Percentiles rank a stretch among this genome's conserved stretches.
phyloP scores from a whole-genome alignment of 2,113 vertebrate species.

The Piprites chloris region DNA sequence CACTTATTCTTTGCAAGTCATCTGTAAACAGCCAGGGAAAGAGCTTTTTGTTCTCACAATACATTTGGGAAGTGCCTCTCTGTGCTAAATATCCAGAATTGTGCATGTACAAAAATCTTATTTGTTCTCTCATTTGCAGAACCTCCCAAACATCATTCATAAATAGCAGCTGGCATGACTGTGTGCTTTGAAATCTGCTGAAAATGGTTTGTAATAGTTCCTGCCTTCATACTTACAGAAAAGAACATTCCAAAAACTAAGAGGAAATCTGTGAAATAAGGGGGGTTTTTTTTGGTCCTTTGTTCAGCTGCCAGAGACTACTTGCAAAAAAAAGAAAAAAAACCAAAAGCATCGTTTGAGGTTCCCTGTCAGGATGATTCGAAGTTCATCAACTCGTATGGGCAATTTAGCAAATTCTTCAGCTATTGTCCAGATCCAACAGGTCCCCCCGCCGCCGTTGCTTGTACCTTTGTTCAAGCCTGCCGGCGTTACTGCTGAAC shows the following conservation, averaged over 20 bases:
- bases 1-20: conserved; percentile 43
- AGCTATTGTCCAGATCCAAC: background rate
- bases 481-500: background rate
- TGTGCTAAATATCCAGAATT: background rate
- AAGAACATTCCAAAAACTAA: background rate
- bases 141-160: background rate
- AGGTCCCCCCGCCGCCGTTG: fast-evolving
- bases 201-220: background rate
- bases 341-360: fast-evolving
- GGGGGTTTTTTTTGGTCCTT: background rate
- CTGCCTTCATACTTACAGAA: background rate
- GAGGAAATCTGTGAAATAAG: background rate
- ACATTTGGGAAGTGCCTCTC: background rate
- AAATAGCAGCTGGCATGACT: background rate
- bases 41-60: conserved; percentile 37
- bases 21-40: conserved; percentile 38
- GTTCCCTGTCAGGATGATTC: background rate
- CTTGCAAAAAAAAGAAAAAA: background rate
- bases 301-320: background rate
- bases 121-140: background rate
- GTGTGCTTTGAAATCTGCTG: background rate
- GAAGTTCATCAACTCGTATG: background rate
- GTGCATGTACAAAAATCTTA: background rate
- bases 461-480: background rate
- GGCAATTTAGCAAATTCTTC: background rate